A percentile compares a stretch with the other conserved stretches of the same genome.
phyloP scores from a whole-genome alignment of 2,797 vertebrate species.

The Ibycter americanus region DNA sequence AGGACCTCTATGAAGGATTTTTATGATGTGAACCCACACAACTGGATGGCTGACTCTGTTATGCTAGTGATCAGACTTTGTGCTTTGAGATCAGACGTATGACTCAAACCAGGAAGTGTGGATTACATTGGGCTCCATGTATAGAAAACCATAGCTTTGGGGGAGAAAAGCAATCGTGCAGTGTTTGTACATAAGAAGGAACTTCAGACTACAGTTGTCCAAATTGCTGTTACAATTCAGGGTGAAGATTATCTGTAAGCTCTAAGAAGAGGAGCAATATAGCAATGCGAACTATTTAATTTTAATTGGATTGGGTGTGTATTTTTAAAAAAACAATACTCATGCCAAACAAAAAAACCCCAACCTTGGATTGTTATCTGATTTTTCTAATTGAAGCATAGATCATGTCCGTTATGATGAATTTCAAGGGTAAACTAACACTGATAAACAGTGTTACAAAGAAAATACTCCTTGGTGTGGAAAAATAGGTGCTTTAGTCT shows the following conservation, averaged over 20 bases:
- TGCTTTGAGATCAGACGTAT: neutral
- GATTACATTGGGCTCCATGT: neutral
- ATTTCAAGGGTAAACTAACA: neutral
- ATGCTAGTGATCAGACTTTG: neutral
- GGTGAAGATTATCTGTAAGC: neutral
- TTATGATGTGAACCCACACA: neutral
- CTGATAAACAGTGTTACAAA: neutral
- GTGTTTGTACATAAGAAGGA: neutral
- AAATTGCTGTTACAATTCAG: neutral
- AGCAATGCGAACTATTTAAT: neutral
- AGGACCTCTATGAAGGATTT: neutral
- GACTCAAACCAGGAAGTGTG: neutral
- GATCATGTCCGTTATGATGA: neutral
- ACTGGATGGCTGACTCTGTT: neutral
- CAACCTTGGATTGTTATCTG: neutral
- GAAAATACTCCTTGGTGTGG: neutral
- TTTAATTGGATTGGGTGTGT: neutral
- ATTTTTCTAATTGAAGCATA: neutral
- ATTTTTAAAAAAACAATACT: neutral
- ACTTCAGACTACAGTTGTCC: neutral
- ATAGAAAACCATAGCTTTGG: neutral
- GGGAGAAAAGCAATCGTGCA: neutral
- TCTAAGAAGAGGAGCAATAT: neutral
- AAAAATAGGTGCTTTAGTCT: neutral
- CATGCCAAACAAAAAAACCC: neutral